phyloP scores from a whole-genome alignment of 2,888 invertebrate species.

The Cantharis lateralis region DNA sequence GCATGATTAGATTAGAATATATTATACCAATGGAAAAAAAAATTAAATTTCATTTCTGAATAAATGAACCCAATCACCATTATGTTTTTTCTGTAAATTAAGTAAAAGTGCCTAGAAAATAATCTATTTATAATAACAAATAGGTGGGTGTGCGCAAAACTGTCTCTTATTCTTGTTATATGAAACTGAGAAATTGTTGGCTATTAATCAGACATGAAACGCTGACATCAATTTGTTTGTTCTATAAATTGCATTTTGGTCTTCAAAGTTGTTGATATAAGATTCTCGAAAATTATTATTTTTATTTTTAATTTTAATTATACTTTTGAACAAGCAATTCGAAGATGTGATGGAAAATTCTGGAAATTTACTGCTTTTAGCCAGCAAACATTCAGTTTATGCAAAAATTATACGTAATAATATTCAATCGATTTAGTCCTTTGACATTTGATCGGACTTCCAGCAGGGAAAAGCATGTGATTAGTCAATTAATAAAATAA shows the following conservation, averaged over 20 bases:
- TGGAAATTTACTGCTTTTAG: no score
- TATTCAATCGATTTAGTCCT: no score
- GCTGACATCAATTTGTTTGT: constrained; percentile 16
- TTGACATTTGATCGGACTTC: no score
- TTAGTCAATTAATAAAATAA: no score
- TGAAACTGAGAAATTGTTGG: constrained; percentile 10
- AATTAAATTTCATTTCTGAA: background rate
- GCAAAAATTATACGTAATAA: no score
- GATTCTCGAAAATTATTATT: background rate
- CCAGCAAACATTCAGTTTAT: no score
- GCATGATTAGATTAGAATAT: background rate
- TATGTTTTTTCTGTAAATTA: background rate
- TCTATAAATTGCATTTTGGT: constrained; percentile 6
- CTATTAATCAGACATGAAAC: constrained; percentile 18
- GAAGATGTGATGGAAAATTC: no score
- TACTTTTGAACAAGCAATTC: no score
- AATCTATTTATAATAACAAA: background rate
- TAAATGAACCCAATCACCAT: background rate
- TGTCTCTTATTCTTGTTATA: constrained; percentile 10
- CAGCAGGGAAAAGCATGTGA: no score
- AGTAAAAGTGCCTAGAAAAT: background rate
- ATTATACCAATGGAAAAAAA: background rate
- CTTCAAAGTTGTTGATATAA: background rate
- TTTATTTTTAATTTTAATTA: background rate
- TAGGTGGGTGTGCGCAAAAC: constrained; percentile 1